Evolutionary conservation across 2,888 invertebrate species (phyloP), one percentile per base, ranked within the genome.

Genomic region (Branchellion lobata): DNA sequence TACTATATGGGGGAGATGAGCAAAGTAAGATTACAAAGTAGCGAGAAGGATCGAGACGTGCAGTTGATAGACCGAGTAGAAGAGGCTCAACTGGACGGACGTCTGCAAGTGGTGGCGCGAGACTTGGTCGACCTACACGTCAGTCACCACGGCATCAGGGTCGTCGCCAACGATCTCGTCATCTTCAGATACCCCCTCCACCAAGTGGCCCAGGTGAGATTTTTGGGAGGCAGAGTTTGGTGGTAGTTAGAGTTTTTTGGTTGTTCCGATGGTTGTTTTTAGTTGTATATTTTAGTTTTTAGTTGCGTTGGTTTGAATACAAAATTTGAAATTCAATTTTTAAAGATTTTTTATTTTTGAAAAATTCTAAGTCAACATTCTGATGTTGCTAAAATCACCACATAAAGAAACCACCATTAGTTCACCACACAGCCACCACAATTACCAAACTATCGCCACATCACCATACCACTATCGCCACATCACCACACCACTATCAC

Each of bases 21-120:
- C n/a, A 57, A 57, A 57, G 21, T 57, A 3, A 5, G 11, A 18
- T n/a, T 57, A 57, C 61, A 57, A n/a, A 8, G 21, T 57, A n/a
- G 61, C 24, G 61, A 57, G 5, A 57, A 57, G 57, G 86, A 86
- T 82, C 84, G 84, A 24, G 86, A 87, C 51, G 85, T 86, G 3
- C 85, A 86, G 78, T 84, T 87, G 21, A 84, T 87, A 33, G 86
- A 87, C 79, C 83, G 84, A 79, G 83, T 87, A 0, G 86, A 87
- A 78, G 86, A 87, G 79, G 85, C 84, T n/a, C 83, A 86, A 86
- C 85, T 87, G 68, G 85, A 86, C 72, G 86, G 86, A 18, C 85
- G 84, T 75, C 81, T 87, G n/a, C 84, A 84, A 24, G 80, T 86
- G 27, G 77, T 84, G 14, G 84, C 84, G 0, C 83, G 84, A 77